Evolutionary conservation across 2,888 invertebrate genomes (phyloP).

Genomic region (Protonemura montana): DNA sequence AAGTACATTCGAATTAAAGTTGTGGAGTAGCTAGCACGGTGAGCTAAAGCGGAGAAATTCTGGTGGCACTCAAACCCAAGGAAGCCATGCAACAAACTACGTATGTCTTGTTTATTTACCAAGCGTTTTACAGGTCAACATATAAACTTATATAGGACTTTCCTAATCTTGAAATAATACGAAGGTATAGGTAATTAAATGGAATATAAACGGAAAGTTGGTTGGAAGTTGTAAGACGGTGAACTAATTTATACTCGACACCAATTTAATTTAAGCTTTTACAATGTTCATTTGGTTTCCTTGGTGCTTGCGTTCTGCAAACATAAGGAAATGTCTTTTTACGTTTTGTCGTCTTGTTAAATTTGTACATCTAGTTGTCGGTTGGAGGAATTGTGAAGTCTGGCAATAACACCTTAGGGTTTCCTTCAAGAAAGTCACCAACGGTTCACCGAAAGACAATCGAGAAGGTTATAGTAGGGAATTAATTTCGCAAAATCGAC

Average conservation of each 20-base stretch:
- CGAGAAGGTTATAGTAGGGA: no score
- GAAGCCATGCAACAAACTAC: background rate
- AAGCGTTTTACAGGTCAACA: background rate
- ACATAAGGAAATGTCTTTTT: background rate
- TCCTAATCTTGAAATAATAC: slow-evolving; percentile 7
- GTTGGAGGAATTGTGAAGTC: background rate
- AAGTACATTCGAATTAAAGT: slow-evolving; percentile 20
- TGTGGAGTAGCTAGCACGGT: background rate
- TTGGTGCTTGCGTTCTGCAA: background rate
- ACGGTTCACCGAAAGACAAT: background rate
- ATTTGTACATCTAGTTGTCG: background rate
- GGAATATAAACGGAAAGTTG: background rate
- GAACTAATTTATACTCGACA: background rate
- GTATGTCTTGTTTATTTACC: background rate
- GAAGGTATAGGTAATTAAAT: background rate
- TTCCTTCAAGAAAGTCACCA: background rate
- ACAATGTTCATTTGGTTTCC: background rate
- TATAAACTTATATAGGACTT: background rate
- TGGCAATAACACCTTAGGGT: background rate
- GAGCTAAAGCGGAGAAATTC: background rate
- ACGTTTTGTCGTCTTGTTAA: background rate
- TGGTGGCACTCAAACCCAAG: background rate
- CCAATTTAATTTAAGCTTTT: background rate
- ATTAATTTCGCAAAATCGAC: no score
- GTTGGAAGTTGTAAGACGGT: background rate